Conservation (phyloP, 1,140 invertebrate genomes). For the Procambarus clarkii region DNA sequence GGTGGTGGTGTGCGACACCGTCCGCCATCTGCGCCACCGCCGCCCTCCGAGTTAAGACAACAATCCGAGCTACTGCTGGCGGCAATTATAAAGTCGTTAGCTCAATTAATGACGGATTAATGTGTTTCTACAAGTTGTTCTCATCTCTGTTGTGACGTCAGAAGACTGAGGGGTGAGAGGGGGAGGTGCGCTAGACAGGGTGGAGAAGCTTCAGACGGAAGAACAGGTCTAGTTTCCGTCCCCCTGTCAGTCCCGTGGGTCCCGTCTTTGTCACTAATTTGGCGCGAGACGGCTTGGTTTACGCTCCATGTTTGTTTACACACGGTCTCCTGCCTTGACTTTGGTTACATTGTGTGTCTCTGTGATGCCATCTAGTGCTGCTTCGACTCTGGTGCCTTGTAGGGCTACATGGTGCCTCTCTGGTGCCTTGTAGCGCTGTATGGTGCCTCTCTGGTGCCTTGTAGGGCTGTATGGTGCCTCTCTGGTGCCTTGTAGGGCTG, state of each 20-base stretch:
- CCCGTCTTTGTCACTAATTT: slow-evolving; percentile 2
- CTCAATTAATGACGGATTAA: slow-evolving; percentile 52
- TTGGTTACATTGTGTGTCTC: neutral
- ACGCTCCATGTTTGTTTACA: neutral
- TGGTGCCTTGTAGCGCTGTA: no score
- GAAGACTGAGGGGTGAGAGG: neutral
- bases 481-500: no score
- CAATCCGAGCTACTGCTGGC: slow-evolving; percentile 29
- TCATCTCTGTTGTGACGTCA: slow-evolving; percentile 27
- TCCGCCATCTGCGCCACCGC: neutral
- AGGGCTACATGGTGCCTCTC: no score
- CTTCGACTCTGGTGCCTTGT: no score
- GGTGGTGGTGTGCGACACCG: neutral
- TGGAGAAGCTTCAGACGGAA: neutral
- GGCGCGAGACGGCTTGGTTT: neutral
- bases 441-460: no score
- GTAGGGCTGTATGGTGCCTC: no score
- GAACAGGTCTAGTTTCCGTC: neutral
- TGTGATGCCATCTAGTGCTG: no score
- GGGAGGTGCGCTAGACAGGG: neutral
- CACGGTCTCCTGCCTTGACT: neutral
- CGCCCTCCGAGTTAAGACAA: slow-evolving; percentile 6
- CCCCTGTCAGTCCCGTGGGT: neutral
- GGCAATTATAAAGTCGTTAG: slow-evolving; percentile 56
- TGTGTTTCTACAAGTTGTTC: slow-evolving; percentile 47